Base-by-base conservation (phyloP, 2,888 invertebrate species). In the Agelastica alni region DNA sequence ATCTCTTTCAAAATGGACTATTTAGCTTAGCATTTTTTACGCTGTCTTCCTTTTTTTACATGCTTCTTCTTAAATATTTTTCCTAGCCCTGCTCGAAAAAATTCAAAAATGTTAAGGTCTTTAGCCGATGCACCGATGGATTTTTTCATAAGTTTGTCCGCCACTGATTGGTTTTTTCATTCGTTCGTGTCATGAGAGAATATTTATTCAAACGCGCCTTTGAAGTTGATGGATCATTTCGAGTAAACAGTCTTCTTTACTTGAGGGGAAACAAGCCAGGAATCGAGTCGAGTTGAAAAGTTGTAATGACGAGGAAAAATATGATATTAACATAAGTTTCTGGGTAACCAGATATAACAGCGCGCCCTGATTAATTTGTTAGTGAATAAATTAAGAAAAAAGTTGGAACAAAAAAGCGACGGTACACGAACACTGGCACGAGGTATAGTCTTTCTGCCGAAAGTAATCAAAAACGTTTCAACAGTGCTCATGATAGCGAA, bases 151-250 rank as follows among this genome's bases (percentile, higher is more conserved):
- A n/a, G n/a, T n/a, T 26, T n/a, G 13, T 3, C 28, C 45, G 52
- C 52, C 39, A 14, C 22, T 52, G 52, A 34, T 16, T 26, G 41
- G 20, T 45, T 45, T n/a, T n/a, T n/a, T 31, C 36, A 16, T 32
- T 22, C 39, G 31, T 53, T 55, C 59, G 55, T 54, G 47, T 31
- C 47, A 42, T 44, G 36, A 30, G 16, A 32, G 47, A 46, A 57
- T 51, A 57, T 51, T 51, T 51, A 61, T 56, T 51, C 52, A 57
- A 59, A 56, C 58, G 56, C 56, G 49, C 58, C 59, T 59, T 51
- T 61, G 63, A 63, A 61, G 61, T 59, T 64, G 62, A 64, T 64
- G 56, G 63, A 63, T 64, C 58, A 58, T 61, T 61, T 45, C 37
- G 34, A 18, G 51, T 39, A 51, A 51, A 51, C 51, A 45, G 18